Evolutionary conservation across 2,797 vertebrate genomes (phyloP), one percentile per base, ranked within the genome.

Genomic region (Loris lydekkerianus): DNA sequence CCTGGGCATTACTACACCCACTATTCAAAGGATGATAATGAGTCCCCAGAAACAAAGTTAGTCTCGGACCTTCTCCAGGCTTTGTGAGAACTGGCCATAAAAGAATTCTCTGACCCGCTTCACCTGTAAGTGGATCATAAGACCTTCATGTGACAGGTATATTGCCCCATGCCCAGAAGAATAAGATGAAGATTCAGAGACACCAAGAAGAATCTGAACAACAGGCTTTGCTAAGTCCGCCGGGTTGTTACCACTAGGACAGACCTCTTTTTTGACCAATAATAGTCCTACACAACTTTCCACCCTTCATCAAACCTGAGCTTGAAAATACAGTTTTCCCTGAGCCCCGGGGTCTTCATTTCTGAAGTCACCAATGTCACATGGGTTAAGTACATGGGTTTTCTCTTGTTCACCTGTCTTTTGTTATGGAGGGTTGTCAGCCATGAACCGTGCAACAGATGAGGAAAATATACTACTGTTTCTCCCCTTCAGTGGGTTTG

Each of bases 1-100:
- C 75, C 60, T n/a, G 15, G 25, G 9, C 56, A 27, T 73, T 75
- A 60, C 37, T 49, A 56, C 8, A 31, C 53, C 25, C 27, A 27
- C 40, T 53, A 80, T 67, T 95, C 46, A 70, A 88, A 90, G 20
- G 75, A 72, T 34, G 69, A 4, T 72, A 91, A 77, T n/a, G 72
- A 92, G 89, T 27, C 14, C 1, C 1, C 25, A 82, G 37, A 88
- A 88, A 15, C 27, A 49, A 34, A 1, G 10, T 25, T 17, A 46
- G 46, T 40, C 75, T 78, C 7, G 10, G 10, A 70, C 15, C 40
- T 70, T 31, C 25, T 49, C 29, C 29, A 7, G 10, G 29, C 29
- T 58, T 89, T 56, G 75, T 65, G n/a, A 89, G 61, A 89, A n/a
- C 10, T 10, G 43, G 43, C 46, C 46, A 40, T 31, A 37, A 67